Evolutionary conservation across 2,113 vertebrate genomes (phyloP).

Genomic region (Rhinolophus sinicus): DNA sequence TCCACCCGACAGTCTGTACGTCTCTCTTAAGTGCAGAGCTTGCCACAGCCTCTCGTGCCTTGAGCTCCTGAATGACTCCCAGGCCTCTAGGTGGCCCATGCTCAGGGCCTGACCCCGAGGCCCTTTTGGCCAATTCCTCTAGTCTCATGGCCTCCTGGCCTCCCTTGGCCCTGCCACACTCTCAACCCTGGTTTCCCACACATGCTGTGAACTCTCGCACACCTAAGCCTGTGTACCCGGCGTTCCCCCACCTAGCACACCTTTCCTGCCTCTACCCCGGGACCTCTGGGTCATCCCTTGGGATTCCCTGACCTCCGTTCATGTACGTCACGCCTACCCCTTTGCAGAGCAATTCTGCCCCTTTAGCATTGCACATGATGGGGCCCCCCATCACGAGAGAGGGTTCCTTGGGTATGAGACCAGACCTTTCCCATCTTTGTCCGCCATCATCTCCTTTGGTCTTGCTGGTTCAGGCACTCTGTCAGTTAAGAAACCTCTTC

Average conservation of each 20-base stretch:
- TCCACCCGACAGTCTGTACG: neutral
- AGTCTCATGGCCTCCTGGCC: neutral
- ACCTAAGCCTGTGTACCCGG: too few species aligned
- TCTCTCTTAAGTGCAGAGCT: neutral
- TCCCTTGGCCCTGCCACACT: neutral
- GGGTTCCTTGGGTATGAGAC: neutral
- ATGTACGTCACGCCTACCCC: neutral
- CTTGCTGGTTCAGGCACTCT: neutral
- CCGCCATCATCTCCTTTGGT: neutral
- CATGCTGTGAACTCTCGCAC: neutral
- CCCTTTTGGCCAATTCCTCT: neutral
- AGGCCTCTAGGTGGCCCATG: neutral
- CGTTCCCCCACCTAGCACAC: rapidly evolving
- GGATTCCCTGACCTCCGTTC: neutral
- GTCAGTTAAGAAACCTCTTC: neutral
- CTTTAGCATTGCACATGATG: neutral
- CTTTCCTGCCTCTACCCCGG: neutral
- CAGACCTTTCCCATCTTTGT: neutral
- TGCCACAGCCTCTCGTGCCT: neutral
- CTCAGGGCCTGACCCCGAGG: neutral
- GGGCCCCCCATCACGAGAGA: neutral
- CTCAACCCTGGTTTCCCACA: neutral
- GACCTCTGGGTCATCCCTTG: neutral
- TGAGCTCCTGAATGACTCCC: neutral
- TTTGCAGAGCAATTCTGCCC: neutral